Base-by-base conservation (phyloP, 1,140 invertebrate genomes). In the Achatina immaculata region DNA sequence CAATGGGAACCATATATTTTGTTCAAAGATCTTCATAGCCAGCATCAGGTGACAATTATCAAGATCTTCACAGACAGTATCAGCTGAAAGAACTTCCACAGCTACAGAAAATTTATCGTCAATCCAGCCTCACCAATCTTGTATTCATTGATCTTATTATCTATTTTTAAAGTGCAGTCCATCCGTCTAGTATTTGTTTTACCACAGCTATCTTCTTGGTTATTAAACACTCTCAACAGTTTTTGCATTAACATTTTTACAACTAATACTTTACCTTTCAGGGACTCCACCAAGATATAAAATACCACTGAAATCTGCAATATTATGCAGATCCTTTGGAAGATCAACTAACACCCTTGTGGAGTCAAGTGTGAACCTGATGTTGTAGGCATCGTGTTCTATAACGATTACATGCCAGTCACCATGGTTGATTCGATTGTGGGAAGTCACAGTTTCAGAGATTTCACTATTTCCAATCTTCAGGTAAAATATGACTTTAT, bases 351-450 rank as follows among this genome's bases (percentile, higher is more conserved):
- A n/a, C 21, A 83, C 79, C 66, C 75, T 68, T 71, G 81, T 82
- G 43, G 95, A 95, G 88, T 97, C 97, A 76, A 98, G 94, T 94
- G 96, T 97, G 88, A 97, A 97, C 78, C 96, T 91, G 28, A 98
- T 96, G 89, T 98, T 96, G 90, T 97, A 95, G 87, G 95, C 94
- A 90, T 98, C 97, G 87, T 90, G 87, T 76, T 92, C 91, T 11
- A 92, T 83, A 78, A 83, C 96, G 83, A 98, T 95, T 91, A 97
- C 96, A 88, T 98, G 96, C 97, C 97, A 98, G 88, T 97, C 96
- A 0, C 96, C 96, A 69, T 95, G 95, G 88, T 97, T 97, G 6
- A 98, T 92, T 88, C 95, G 94, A 81, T 95, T 92, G 82, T 94
- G 93, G 24, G 96, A 96, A 87, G 94, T 95, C 42, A 98, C 95